Conservation (phyloP, 2,888 invertebrate species). For the Mechanitis messenoides region DNA sequence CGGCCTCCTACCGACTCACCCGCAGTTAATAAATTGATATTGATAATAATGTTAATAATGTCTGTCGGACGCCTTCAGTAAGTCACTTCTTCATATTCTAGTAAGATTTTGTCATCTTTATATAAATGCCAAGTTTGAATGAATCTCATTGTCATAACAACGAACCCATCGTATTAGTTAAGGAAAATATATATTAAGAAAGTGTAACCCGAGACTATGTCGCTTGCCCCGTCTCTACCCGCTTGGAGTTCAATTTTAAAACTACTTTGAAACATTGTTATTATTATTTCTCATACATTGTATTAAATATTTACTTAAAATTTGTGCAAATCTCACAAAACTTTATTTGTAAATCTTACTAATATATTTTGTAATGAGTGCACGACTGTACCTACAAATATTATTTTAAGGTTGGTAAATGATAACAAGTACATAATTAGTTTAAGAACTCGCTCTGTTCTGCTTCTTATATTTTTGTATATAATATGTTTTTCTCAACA, state of each 20-base stretch:
- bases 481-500: conserved; percentile 34
- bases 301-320: too few species aligned
- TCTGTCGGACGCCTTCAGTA: too few species aligned
- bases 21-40: too few species aligned
- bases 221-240: not conserved
- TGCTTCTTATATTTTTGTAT: conserved; percentile 36
- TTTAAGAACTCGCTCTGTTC: conserved; percentile 43
- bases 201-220: not conserved
- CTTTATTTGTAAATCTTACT: too few species aligned
- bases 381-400: not conserved
- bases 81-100: too few species aligned
- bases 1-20: too few species aligned
- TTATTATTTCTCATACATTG: too few species aligned
- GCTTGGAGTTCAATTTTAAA: too few species aligned
- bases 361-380: too few species aligned
- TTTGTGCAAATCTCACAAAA: too few species aligned
- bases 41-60: too few species aligned
- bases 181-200: not conserved
- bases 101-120: too few species aligned
- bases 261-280: not conserved
- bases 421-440: conserved; percentile 32
- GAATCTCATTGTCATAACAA: not conserved
- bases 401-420: conserved; percentile 21
- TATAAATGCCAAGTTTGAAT: not conserved
- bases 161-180: conserved; percentile 5